These are phyloP conservation scores for Cladopsammia gracilis DNA, from an alignment of 64 coral and sea anemone genomes.

Conservation along the genomic window DNA sequence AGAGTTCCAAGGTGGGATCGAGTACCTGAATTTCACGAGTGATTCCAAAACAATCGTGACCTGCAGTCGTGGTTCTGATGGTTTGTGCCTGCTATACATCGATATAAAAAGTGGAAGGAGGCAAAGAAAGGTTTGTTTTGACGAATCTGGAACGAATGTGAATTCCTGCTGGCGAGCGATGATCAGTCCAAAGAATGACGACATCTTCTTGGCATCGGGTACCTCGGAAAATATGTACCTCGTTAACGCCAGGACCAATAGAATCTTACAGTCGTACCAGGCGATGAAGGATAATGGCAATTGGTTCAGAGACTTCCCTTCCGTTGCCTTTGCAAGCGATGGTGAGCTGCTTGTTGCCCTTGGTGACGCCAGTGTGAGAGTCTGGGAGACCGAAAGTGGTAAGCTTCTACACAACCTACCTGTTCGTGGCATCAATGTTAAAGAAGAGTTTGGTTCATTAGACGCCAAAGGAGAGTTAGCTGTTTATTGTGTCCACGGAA, in stretches of 20 bases:
- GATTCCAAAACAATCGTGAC: slow-evolving; percentile 84
- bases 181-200: slow-evolving; percentile 63
- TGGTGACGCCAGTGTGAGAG: slow-evolving; percentile 50
- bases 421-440: slow-evolving; percentile 74
- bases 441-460: slow-evolving; percentile 73
- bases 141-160: slow-evolving; percentile 51
- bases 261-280: slow-evolving; percentile 64
- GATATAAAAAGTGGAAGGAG: slow-evolving; percentile 77
- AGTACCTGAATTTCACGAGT: slow-evolving; percentile 79
- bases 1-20: slow-evolving; percentile 55
- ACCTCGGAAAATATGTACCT: slow-evolving; percentile 70
- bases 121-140: slow-evolving; percentile 79
- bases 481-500: slow-evolving; percentile 64
- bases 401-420: slow-evolving; percentile 73
- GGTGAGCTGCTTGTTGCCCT: slow-evolving; percentile 82
- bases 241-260: slow-evolving; percentile 73
- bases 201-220: slow-evolving; percentile 71
- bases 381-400: slow-evolving; percentile 73
- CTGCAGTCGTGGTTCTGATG: slow-evolving; percentile 35
- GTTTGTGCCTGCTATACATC: slow-evolving; percentile 70
- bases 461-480: slow-evolving; percentile 60
- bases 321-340: slow-evolving; percentile 81
- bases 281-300: slow-evolving; percentile 79
- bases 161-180: slow-evolving; percentile 56
- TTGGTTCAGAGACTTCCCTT: slow-evolving; percentile 53